phyloP scores from a whole-genome alignment of 2,113 vertebrate species.

The Cryptotis parvus region DNA sequence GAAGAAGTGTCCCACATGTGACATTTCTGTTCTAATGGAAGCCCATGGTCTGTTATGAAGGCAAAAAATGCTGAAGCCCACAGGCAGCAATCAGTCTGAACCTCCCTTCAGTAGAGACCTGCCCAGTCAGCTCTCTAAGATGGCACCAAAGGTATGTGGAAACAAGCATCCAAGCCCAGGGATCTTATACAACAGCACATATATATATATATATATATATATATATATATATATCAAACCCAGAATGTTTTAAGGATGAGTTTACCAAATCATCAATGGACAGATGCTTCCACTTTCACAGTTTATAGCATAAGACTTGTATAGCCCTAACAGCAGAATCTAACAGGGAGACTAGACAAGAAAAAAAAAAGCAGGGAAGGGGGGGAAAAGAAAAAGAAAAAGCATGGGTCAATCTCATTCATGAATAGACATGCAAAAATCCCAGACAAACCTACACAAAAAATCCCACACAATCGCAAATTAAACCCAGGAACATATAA shows the following conservation, averaged over 20 bases:
- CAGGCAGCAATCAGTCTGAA: not conserved
- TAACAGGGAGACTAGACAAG: not conserved
- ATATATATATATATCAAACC: not conserved
- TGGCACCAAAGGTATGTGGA: not conserved
- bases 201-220: not conserved
- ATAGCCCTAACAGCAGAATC: slow-evolving; percentile 7
- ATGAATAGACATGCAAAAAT: slow-evolving; percentile 7
- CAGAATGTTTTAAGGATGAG: not conserved
- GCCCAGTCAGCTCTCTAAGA: not conserved
- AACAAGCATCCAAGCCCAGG: not conserved
- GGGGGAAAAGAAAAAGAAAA: too few relatives aligned
- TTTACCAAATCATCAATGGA: not conserved
- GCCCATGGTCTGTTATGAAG: not conserved
- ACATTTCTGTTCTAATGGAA: not conserved
- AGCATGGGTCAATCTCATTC: not conserved
- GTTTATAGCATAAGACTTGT: not conserved
- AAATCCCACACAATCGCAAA: too few relatives aligned
- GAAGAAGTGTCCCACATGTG: not conserved
- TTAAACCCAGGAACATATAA: not conserved
- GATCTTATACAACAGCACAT: not conserved
- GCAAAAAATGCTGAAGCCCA: not conserved
- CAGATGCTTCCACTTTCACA: not conserved
- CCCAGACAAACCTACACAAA: not conserved
- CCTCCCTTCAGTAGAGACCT: not conserved
- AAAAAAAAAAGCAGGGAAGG: too few relatives aligned